Conservation (phyloP, 1,140 invertebrate species). For the Cyphomyrmex costatus region DNA sequence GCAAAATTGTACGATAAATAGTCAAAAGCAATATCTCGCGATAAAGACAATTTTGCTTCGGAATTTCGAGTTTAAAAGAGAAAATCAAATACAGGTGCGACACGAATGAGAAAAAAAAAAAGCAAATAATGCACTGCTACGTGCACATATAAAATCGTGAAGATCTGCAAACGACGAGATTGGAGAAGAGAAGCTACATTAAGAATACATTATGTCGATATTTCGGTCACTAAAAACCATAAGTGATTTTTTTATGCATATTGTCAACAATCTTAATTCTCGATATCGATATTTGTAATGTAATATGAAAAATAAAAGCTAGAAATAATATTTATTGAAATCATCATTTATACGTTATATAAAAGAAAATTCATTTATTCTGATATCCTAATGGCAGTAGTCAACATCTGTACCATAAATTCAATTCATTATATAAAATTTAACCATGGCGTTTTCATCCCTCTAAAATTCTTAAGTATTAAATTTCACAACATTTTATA, state of each 20-base stretch:
- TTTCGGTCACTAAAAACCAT: not conserved
- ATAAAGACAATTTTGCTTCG: slow-evolving; percentile 53
- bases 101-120: slow-evolving; percentile 20
- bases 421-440: not conserved
- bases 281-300: not conserved
- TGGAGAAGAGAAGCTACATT: slow-evolving; percentile 68
- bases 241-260: slow-evolving; percentile 1
- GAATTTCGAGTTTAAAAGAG: slow-evolving; percentile 36
- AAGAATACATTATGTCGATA: slow-evolving; percentile 48
- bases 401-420: not conserved
- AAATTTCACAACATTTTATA: not conserved
- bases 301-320: not conserved
- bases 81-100: not conserved
- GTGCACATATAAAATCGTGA: slow-evolving; percentile 36
- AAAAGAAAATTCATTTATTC: not conserved
- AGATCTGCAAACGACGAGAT: slow-evolving; percentile 46
- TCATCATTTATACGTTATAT: not conserved
- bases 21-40: slow-evolving; percentile 39
- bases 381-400: not conserved
- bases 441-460: not conserved
- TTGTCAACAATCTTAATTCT: not conserved
- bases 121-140: slow-evolving; percentile 4
- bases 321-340: not conserved
- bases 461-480: not conserved
- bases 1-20: slow-evolving; percentile 53